Percentiles rank a stretch among this genome's conserved stretches.
Evolutionary conservation across 1,140 invertebrate species (phyloP).

Genomic region (Ips nitidus): DNA sequence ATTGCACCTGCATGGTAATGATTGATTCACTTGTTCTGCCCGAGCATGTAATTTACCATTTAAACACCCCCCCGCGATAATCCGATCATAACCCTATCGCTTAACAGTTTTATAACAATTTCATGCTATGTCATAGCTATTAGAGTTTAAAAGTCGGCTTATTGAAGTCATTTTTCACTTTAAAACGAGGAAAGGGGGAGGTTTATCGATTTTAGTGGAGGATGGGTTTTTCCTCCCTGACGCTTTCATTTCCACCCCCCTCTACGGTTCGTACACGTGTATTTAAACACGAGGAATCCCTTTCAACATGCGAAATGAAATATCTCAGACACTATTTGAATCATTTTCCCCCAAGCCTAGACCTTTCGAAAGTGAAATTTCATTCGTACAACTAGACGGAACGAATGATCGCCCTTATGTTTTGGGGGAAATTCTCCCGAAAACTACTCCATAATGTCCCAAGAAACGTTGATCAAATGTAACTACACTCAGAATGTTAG

Average conservation of each 20-base stretch:
- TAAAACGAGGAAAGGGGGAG: background rate
- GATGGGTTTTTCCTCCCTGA: background rate
- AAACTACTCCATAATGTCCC: background rate
- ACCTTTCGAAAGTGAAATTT: slow-evolving; percentile 31
- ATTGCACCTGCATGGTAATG: background rate
- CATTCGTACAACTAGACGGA: slow-evolving; percentile 28
- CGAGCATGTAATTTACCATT: background rate
- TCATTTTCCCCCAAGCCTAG: slow-evolving; percentile 20
- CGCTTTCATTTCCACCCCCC: slow-evolving; percentile 6
- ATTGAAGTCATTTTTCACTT: background rate
- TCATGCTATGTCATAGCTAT: slow-evolving; percentile 14
- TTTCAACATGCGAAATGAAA: slow-evolving; percentile 30
- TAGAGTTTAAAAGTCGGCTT: slow-evolving; percentile 1
- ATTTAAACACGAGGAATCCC: slow-evolving; percentile 30
- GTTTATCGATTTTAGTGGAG: too few species aligned
- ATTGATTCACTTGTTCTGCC: background rate
- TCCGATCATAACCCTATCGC: slow-evolving; percentile 1
- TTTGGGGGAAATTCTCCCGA: slow-evolving; percentile 10
- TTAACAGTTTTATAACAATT: slow-evolving; percentile 14
- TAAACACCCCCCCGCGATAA: slow-evolving; percentile 5
- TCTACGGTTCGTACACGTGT: slow-evolving; percentile 16
- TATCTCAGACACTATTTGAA: slow-evolving; percentile 36
- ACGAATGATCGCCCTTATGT: slow-evolving; percentile 11
- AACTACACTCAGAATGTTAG: too few species aligned
- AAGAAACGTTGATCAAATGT: background rate